These are phyloP conservation scores for Gambusia holbrooki DNA, from an alignment of 2,113 vertebrate genomes.

Conservation along the genomic window DNA sequence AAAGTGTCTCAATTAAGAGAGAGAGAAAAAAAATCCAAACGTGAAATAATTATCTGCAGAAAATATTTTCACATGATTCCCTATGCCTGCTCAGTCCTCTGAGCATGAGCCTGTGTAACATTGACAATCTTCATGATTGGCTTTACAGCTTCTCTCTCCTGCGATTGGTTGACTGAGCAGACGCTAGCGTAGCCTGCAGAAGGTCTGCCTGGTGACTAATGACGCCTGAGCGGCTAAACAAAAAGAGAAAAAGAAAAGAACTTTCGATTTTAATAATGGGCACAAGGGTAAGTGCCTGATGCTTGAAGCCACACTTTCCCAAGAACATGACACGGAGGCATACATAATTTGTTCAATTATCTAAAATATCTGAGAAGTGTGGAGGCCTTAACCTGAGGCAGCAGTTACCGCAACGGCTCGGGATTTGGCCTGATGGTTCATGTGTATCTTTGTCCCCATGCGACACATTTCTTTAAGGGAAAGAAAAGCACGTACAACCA, in stretches of 20 bases:
- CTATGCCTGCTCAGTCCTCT: neutral
- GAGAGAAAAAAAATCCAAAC: neutral
- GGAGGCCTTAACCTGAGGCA: conserved; percentile 56
- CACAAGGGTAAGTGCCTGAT: conserved; percentile 44
- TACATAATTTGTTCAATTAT: conserved; percentile 77
- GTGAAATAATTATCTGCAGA: conserved; percentile 3
- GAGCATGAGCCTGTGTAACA: neutral
- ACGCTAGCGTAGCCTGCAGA: conserved; percentile 40
- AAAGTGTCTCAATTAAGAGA: neutral
- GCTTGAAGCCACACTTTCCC: conserved; percentile 66
- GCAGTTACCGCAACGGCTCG: conserved; percentile 26
- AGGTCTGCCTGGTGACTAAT: conserved; percentile 59
- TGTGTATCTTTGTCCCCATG: conserved; percentile 19
- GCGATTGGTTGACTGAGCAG: conserved; percentile 35
- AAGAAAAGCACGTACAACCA: neutral
- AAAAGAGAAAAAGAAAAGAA: conserved; percentile 58
- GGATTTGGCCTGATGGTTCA: conserved; percentile 58
- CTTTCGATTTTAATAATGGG: conserved; percentile 62
- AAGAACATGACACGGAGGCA: conserved; percentile 55
- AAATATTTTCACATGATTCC: conserved; percentile 6
- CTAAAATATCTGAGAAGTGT: conserved; percentile 68
- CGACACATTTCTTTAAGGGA: conserved; percentile 1
- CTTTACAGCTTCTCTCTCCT: conserved; percentile 11
- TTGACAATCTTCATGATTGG: neutral
- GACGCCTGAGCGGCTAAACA: conserved; percentile 49